phyloP scores from a whole-genome alignment of 2,113 vertebrate genomes.

The Porphyrio hochstetteri region DNA sequence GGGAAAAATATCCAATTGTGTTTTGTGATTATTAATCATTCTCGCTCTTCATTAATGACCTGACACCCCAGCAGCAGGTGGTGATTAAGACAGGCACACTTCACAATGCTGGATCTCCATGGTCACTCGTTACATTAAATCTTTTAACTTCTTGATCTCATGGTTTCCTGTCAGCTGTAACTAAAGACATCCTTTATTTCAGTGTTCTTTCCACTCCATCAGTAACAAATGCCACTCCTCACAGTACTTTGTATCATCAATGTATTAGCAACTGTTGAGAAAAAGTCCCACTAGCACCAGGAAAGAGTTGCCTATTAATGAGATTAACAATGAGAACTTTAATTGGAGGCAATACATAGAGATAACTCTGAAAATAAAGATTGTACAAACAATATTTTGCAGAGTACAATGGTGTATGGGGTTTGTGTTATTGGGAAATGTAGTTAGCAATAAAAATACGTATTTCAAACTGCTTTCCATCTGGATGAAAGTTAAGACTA shows the following conservation, averaged over 20 bases:
- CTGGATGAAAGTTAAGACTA: background rate
- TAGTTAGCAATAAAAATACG: background rate
- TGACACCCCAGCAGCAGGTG: accelerated
- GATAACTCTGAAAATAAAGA: background rate
- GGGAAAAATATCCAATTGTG: background rate
- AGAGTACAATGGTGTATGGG: background rate
- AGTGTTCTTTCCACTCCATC: background rate
- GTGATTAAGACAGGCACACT: background rate
- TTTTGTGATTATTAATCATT: background rate
- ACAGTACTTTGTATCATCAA: background rate
- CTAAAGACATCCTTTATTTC: background rate
- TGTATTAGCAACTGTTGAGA: background rate
- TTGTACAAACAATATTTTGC: background rate
- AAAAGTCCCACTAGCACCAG: background rate
- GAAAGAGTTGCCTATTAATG: background rate
- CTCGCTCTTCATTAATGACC: background rate
- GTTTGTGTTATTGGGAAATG: background rate
- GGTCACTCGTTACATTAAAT: background rate
- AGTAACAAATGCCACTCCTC: background rate
- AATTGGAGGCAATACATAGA: background rate
- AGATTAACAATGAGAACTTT: background rate
- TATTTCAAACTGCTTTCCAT: background rate
- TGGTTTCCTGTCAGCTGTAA: background rate
- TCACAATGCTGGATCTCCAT: accelerated
- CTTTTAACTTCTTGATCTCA: background rate